Base-by-base conservation (phyloP, 92 coral and sea anemone species). In the Bergia puertoricense region DNA sequence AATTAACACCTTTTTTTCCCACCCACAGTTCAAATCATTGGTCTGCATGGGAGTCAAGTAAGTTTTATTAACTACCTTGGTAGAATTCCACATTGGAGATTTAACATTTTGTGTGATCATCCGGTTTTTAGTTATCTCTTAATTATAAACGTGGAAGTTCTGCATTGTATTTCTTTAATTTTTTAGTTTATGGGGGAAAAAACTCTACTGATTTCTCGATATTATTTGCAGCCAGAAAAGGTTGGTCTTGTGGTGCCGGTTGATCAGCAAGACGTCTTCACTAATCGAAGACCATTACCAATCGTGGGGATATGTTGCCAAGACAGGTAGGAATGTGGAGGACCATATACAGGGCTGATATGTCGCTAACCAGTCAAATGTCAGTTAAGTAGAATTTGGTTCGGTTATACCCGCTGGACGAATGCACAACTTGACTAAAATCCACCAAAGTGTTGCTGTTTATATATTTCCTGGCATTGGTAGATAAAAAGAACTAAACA, bases 21-120 rank as follows among this genome's bases (percentile, higher is more conserved):
- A 18, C 86, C 48, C 82, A 54, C 93, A 97, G 99, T 97, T 97
- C 82, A 96, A 96, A 42, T 96, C 98, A 9, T 57, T 97, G 86
- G 98, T 97, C 18, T 97, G 97, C 73, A 94, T 98, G 43, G 99
- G 98, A 68, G 86, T 95, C 59, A 96, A 96, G 99, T 96, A 92
- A 96, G 99, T 95, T n/a, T 15, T 80, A 10, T 22, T 22, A 20
- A 9, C 8, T 36, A 8, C 43, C 66, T 42, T 1, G 36, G 37
- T 40, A 22, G 40, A 30, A 16, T 20, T 38, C 13, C 20, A 22
- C 72, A 15, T n/a, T 62, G n/a, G 69, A 62, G 13, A 18, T 62
- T 62, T 62, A 62, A 54, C 18, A 46, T 46, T 46, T 46, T 5
- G 50, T 56, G 14, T 56, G 65, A 56, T 56, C 65, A 14, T 8